A percentile compares a stretch with the other conserved stretches of the same genome.
Evolutionary conservation across 1,140 invertebrate genomes (phyloP).

Genomic region (Drosophila watanabei): DNA sequence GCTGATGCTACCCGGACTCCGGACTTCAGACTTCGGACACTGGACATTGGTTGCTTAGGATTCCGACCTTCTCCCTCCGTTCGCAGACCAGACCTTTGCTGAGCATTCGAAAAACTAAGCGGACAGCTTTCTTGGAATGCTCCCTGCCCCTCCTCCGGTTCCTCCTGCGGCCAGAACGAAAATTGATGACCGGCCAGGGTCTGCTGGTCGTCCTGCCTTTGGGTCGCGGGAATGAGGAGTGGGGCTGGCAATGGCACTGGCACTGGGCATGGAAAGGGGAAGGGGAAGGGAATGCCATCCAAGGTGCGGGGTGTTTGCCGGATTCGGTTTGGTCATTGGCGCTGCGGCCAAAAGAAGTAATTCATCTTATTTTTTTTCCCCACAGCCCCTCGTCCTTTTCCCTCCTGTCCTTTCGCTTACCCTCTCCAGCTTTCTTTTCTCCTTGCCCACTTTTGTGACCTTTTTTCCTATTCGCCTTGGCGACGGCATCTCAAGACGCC

Average conservation of each 20-base stretch:
- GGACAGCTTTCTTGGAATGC: constrained; percentile 73
- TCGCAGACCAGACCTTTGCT: constrained; percentile 4
- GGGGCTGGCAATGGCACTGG: neutral
- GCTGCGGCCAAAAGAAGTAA: constrained; percentile 84
- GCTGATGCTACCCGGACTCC: constrained; percentile 62
- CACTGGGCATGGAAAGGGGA: neutral
- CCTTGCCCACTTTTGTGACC: constrained; percentile 10
- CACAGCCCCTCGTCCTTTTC: constrained; percentile 15
- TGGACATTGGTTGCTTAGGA: constrained; percentile 70
- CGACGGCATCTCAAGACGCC: constrained; percentile 74
- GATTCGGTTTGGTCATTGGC: constrained; percentile 76
- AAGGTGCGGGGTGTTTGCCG: constrained; percentile 27
- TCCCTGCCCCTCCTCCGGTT: constrained; percentile 38
- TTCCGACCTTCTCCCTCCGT: constrained; percentile 18
- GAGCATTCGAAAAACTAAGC: constrained; percentile 67
- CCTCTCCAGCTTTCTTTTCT: constrained; percentile 24
- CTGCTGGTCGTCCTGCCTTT: constrained; percentile 53
- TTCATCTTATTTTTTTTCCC: constrained; percentile 82
- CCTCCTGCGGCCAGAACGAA: constrained; percentile 66
- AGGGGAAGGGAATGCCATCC: neutral
- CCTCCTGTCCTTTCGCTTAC: constrained; percentile 11
- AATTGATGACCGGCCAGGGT: constrained; percentile 77
- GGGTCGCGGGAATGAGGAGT: neutral
- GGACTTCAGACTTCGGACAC: constrained; percentile 12
- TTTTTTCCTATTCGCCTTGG: constrained; percentile 60